Evolutionary conservation across 35 echinoderm and acorn worm species (phyloP), one percentile per base, ranked within the genome.

Genomic region (Lytechinus pictus): DNA sequence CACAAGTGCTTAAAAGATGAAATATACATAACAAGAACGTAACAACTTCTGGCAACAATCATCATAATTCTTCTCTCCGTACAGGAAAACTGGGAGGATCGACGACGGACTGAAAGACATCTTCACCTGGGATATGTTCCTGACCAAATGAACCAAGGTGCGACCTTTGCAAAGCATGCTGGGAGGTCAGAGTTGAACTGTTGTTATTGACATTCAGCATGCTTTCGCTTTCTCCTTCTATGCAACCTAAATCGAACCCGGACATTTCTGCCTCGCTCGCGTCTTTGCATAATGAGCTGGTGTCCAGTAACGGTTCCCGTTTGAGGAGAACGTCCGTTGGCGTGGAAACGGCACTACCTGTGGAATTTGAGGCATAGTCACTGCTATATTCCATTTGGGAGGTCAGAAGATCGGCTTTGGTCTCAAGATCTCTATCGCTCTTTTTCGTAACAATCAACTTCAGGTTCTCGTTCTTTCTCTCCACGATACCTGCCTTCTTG

Each of bases 341-440:
- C 54, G 92, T 93, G 6, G 92, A 93, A 55, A 93, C 92, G 53
- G 52, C 92, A 93, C 92, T 93, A 27, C 92, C 92, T 13, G 92
- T 93, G 92, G 92, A 93, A 54, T 93, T 93, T 29, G 92, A 93
- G 9, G 92, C 92, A 57, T 93, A 93, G 27, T 93, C 92, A 54
- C 92, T 93, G 54, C 92, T 93, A 11, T 54, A 55, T 57, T 93
- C 92, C 9, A 28, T 55, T 28, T 54, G 92, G 29, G 92, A 93
- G n/a, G 92, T 10, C 13, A 55, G 53, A 7, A 53, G 29, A 54
- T 54, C 54, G 9, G 28, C 21, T 33, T 27, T 55, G n/a, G 52
- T 27, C 53, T 93, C 92, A 3, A 57, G 1, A 24, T 93, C 92
- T 24, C 56, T 93, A 11, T 93, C 92, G 19, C 66, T 79, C 9